Percentiles rank a stretch among this genome's conserved stretches.
Conservation (phyloP, 2,888 invertebrate genomes). For the Cryptus viduatorius region DNA sequence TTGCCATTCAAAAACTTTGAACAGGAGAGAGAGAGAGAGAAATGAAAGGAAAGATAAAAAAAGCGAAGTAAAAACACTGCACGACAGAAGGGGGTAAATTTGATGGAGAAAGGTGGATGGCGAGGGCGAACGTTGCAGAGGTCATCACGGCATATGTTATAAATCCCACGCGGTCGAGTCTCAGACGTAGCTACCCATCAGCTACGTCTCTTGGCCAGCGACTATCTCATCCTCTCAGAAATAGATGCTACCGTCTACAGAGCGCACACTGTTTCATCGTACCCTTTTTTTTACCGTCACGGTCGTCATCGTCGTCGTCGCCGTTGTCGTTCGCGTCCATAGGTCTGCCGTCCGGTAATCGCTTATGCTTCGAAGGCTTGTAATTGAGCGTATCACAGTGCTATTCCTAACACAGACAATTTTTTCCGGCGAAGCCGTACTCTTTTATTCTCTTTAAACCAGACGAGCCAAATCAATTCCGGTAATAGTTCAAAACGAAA, state of each 20-base stretch:
- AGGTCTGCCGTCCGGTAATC: background rate
- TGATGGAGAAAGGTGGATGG: constrained; percentile 10
- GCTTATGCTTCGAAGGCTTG: background rate
- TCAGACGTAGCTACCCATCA: constrained; percentile 41
- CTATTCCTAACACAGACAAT: no score
- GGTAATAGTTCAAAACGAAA: no score
- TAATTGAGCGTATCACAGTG: background rate
- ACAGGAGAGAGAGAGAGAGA: constrained; percentile 4
- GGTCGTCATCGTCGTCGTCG: background rate
- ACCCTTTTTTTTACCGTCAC: no score
- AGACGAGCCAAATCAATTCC: background rate
- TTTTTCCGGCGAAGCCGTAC: no score
- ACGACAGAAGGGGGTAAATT: constrained; percentile 43
- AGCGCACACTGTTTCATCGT: background rate
- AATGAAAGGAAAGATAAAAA: constrained; percentile 4
- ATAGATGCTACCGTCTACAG: constrained; percentile 22
- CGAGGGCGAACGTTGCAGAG: constrained; percentile 32
- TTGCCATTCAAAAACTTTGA: constrained; percentile 50
- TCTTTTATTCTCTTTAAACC: no score
- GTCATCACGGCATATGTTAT: constrained; percentile 49
- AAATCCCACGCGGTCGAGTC: constrained; percentile 58
- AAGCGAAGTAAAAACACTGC: constrained; percentile 26
- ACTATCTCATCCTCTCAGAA: constrained; percentile 12
- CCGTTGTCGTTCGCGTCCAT: background rate
- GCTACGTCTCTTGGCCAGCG: constrained; percentile 38